Base-by-base conservation (phyloP, 1,140 invertebrate genomes). In the Latrodectus geometricus region DNA sequence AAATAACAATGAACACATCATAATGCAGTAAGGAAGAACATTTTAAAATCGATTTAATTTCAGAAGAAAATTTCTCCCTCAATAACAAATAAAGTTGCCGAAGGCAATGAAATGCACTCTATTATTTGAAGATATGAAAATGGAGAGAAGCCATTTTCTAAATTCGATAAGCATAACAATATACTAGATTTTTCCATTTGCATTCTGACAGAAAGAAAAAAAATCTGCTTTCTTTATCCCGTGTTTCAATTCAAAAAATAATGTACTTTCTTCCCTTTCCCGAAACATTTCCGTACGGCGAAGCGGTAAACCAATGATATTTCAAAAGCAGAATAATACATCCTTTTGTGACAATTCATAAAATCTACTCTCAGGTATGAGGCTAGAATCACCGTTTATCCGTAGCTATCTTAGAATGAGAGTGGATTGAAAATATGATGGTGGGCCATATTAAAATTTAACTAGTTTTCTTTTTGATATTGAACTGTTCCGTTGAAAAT, bases 101-200 rank as follows among this genome's bases (percentile, higher is more conserved):
- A 52, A 80, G 65, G 49, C 78, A 69, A 12, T 70, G 68, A 78
- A 80, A 80, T 17, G 78, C 49, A 70, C 50, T 69, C 65, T 80
- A 80, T 80, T 80, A 80, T 80, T 80, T 69, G 66, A 70, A 50
- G 68, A 80, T 69, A 70, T 50, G 78, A 70, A 78, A 80, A 80
- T 80, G 52, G 78, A 80, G 78, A 80, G 78, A 54, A 80, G 20
- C 76, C 50, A 70, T 80, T 70, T 49, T 50, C 78, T 4, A 80
- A 80, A 80, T 70, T 70, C 78, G 78, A 80, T 70, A 80, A 80
- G 78, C 78, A 80, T 80, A 80, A 80, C 68, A 80, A 80, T 70
- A 80, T 80, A 80, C 78, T 56, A 80, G 78, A 17, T 80, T 80
- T 80, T 80, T 80, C 78, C 78, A 80, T 80, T 80, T 80, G 78